These are phyloP conservation scores for Stegodyphus mimosarum DNA, from an alignment of 1,140 invertebrate genomes.

Conservation along the genomic window DNA sequence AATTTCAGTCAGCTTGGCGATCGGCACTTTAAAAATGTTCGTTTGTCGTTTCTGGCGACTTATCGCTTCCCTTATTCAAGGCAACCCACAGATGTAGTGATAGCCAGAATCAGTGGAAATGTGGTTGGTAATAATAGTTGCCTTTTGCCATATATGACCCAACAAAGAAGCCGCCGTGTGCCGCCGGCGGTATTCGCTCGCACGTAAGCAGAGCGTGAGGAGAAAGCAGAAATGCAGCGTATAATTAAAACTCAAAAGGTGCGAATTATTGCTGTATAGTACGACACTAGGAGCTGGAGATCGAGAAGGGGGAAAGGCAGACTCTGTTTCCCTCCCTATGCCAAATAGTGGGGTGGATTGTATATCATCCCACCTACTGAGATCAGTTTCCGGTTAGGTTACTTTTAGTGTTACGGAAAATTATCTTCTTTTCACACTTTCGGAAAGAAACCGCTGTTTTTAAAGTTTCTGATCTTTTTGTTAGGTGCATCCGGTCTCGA, in stretches of 20 bases:
- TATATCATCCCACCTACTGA: constrained; percentile 31
- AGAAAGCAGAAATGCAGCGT: constrained; percentile 23
- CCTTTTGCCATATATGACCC: constrained; percentile 22
- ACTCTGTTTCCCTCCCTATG: background rate
- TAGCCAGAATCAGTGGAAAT: constrained; percentile 24
- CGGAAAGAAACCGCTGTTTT: background rate
- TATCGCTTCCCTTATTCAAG: background rate
- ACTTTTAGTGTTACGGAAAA: constrained; percentile 17
- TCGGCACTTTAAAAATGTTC: no score
- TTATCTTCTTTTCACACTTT: constrained; percentile 15
- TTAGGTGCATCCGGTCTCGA: background rate
- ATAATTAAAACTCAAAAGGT: constrained; percentile 50
- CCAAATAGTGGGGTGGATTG: constrained; percentile 29
- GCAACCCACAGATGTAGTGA: background rate
- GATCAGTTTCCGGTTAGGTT: constrained; percentile 21
- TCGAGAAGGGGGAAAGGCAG: background rate
- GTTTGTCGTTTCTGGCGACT: background rate
- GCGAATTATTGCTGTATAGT: constrained; percentile 23
- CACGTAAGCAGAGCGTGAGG: constrained; percentile 18
- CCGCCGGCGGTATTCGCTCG: background rate
- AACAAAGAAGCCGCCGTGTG: constrained; percentile 27
- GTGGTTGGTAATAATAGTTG: constrained; percentile 36
- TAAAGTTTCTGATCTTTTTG: background rate
- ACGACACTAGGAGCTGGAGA: background rate
- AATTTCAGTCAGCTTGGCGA: no score